Conservation (phyloP, 2,888 invertebrate genomes). For the Ophion slaviceki region DNA sequence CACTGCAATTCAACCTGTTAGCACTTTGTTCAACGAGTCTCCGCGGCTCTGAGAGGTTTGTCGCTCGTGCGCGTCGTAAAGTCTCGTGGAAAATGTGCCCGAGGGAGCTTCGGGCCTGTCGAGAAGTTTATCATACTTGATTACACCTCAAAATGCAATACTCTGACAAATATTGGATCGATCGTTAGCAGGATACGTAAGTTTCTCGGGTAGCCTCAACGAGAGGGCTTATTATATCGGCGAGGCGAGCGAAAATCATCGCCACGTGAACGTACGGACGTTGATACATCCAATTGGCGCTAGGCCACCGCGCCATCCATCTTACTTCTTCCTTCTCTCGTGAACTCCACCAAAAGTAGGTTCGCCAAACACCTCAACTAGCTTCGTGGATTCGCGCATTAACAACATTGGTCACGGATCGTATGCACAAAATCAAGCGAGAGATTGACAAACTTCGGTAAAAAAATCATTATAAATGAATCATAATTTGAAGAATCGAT, state of each 20-base stretch:
- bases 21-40: constrained; percentile 15
- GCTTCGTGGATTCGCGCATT: constrained; percentile 22
- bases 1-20: constrained; percentile 29
- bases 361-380: constrained; percentile 48
- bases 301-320: constrained; percentile 67
- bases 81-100: constrained; percentile 8
- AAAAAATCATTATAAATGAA: too few species aligned
- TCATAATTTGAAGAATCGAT: too few species aligned
- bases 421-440: not conserved
- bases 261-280: constrained; percentile 55
- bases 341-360: not conserved
- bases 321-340: constrained; percentile 38
- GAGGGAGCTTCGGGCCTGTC: constrained; percentile 27
- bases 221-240: constrained; percentile 20
- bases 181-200: constrained; percentile 19
- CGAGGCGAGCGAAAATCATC: constrained; percentile 40
- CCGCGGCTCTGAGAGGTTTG: constrained; percentile 13
- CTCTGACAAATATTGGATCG: constrained; percentile 42
- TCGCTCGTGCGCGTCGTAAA: constrained; percentile 1
- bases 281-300: constrained; percentile 75
- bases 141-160: constrained; percentile 49
- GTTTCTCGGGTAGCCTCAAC: constrained; percentile 34
- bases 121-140: not conserved
- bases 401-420: not conserved
- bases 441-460: not conserved